These are phyloP conservation scores for Bedellia somnulentella DNA, from an alignment of 2,888 invertebrate species.

Conservation along the genomic window DNA sequence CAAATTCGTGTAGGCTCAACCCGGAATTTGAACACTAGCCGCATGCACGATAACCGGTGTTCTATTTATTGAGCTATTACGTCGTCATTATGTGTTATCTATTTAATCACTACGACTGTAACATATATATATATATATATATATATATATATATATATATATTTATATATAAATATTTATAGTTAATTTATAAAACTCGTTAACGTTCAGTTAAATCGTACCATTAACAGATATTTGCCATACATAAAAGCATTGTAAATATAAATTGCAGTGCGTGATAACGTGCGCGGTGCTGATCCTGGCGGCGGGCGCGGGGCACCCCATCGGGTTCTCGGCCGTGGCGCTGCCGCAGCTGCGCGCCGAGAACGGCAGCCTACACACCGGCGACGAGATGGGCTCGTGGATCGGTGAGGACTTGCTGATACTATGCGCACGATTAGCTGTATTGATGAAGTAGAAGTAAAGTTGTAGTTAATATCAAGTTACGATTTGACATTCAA, in stretches of 20 bases:
- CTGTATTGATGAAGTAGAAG: no score
- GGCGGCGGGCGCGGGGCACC: constrained; percentile 76
- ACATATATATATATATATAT: background rate
- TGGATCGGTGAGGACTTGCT: constrained; percentile 67
- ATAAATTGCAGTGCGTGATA: constrained; percentile 64
- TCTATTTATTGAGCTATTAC: no score
- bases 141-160: background rate
- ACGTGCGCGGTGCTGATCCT: constrained; percentile 71
- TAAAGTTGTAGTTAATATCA: no score
- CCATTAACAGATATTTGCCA: background rate
- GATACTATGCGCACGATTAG: constrained; percentile 2
- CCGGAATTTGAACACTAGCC: no score
- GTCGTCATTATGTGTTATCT: no score
- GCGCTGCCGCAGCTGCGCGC: constrained; percentile 71
- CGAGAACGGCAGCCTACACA: constrained; percentile 61
- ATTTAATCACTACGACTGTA: background rate
- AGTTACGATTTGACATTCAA: no score
- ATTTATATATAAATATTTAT: background rate
- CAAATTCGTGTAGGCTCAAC: no score
- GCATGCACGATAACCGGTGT: no score
- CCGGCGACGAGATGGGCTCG: constrained; percentile 72
- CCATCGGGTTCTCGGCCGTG: constrained; percentile 77
- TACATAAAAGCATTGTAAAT: background rate
- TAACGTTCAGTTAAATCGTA: background rate
- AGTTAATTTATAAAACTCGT: background rate